Percentiles rank a stretch among this genome's conserved stretches.
These are phyloP conservation scores for Montipora capitata DNA, from an alignment of 92 coral and sea anemone species.

Conservation along the genomic window DNA sequence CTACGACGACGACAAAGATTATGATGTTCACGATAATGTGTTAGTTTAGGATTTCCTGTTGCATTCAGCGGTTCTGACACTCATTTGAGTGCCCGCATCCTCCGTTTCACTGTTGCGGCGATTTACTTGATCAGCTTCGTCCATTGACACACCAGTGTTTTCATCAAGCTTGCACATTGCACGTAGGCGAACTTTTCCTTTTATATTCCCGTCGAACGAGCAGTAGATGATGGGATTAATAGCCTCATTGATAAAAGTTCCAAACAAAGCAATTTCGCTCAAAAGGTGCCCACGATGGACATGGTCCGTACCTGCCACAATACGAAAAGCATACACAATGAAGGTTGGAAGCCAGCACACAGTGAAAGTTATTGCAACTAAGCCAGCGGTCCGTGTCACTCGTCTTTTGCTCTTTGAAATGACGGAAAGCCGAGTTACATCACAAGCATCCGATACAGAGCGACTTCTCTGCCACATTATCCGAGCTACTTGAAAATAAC, in stretches of 20 bases:
- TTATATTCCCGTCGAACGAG: slow-evolving; percentile 41
- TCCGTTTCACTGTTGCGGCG: no score
- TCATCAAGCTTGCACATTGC: not conserved
- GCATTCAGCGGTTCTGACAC: no score
- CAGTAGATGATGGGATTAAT: slow-evolving; percentile 83
- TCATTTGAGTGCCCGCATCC: no score
- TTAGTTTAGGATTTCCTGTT: no score
- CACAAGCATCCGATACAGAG: slow-evolving; percentile 18
- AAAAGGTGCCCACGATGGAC: slow-evolving; percentile 62
- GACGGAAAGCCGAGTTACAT: not conserved
- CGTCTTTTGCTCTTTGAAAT: slow-evolving; percentile 3
- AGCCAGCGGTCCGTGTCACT: slow-evolving; percentile 39
- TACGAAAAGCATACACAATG: slow-evolving; percentile 58
- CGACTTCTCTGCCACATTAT: slow-evolving; percentile 41
- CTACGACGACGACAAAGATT: no score
- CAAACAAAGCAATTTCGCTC: slow-evolving; percentile 82
- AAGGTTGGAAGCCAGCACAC: slow-evolving; percentile 85
- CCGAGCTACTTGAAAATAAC: slow-evolving; percentile 64
- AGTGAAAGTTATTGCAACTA: slow-evolving; percentile 45
- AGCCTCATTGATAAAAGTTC: slow-evolving; percentile 83
- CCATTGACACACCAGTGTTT: not conserved
- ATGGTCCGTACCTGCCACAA: slow-evolving; percentile 54
- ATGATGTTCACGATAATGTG: no score
- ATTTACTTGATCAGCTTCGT: no score
- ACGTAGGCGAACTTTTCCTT: not conserved